These are phyloP conservation scores for Epinotia demarniana DNA, from an alignment of 2,888 invertebrate species.

Conservation along the genomic window DNA sequence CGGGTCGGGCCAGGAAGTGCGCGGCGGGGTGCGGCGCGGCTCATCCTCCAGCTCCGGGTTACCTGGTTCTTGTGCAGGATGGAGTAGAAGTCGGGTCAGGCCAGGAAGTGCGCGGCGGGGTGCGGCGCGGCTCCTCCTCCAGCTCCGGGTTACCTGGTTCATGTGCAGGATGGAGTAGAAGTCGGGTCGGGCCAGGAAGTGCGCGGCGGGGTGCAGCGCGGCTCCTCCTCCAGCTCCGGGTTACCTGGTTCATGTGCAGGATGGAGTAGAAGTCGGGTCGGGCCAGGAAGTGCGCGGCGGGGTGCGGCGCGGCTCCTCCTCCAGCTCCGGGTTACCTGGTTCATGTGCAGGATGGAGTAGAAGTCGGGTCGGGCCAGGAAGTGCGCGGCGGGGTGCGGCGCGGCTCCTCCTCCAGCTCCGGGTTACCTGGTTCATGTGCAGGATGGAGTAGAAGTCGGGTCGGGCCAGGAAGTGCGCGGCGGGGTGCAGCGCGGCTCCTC, in stretches of 20 bases:
- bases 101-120: slow-evolving; percentile 94
- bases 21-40: slow-evolving; percentile 90
- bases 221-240: slow-evolving; percentile 55
- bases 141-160: slow-evolving; percentile 86
- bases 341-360: slow-evolving; percentile 95
- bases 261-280: slow-evolving; percentile 97
- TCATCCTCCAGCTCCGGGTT: slow-evolving; percentile 54
- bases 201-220: slow-evolving; percentile 90
- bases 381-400: slow-evolving; percentile 91
- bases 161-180: slow-evolving; percentile 97
- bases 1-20: slow-evolving; percentile 93
- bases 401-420: slow-evolving; percentile 58
- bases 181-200: slow-evolving; percentile 94
- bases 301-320: slow-evolving; percentile 83
- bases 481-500: slow-evolving; percentile 84
- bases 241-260: slow-evolving; percentile 94
- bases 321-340: slow-evolving; percentile 84
- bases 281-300: slow-evolving; percentile 94
- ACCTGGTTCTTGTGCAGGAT: slow-evolving; percentile 96
- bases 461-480: slow-evolving; percentile 94
- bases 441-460: slow-evolving; percentile 96
- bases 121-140: slow-evolving; percentile 76
- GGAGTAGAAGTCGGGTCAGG: slow-evolving; percentile 96
- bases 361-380: slow-evolving; percentile 96
- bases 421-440: slow-evolving; percentile 93